Conservation (phyloP, 1,140 invertebrate genomes). For the Uloborus diversus region DNA sequence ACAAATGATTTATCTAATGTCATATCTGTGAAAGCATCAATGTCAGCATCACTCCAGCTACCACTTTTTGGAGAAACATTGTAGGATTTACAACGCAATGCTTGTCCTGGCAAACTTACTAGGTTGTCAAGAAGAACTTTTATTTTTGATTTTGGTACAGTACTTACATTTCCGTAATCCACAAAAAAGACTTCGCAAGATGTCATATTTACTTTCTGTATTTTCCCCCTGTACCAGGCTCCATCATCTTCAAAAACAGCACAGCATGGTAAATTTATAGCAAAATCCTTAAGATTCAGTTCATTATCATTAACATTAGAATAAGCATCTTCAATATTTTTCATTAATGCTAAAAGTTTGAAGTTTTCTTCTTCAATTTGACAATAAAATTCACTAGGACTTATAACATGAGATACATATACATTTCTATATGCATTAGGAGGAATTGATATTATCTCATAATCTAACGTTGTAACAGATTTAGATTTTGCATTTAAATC, state of each 20-base stretch:
- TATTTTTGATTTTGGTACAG: constrained; percentile 18
- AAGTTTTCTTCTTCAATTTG: constrained; percentile 39
- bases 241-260: constrained; percentile 76
- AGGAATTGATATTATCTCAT: constrained; percentile 3
- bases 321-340: constrained; percentile 23
- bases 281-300: background rate
- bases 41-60: constrained; percentile 24
- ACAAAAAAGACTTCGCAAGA: constrained; percentile 80
- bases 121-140: constrained; percentile 23
- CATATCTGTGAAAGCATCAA: constrained; percentile 44
- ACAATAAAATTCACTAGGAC: constrained; percentile 59
- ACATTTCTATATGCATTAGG: constrained; percentile 45
- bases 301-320: constrained; percentile 7
- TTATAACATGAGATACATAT: constrained; percentile 55
- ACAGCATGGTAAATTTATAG: constrained; percentile 74
- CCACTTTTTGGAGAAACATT: constrained; percentile 1
- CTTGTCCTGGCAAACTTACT: constrained; percentile 25
- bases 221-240: constrained; percentile 81
- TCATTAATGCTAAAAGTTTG: constrained; percentile 61
- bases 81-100: constrained; percentile 25
- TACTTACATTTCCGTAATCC: constrained; percentile 77
- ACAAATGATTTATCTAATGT: constrained; percentile 53
- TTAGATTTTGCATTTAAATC: no score
- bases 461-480: background rate
- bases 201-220: constrained; percentile 74